Base-by-base conservation (phyloP, 1,140 invertebrate genomes). In the Zophobas morio region DNA sequence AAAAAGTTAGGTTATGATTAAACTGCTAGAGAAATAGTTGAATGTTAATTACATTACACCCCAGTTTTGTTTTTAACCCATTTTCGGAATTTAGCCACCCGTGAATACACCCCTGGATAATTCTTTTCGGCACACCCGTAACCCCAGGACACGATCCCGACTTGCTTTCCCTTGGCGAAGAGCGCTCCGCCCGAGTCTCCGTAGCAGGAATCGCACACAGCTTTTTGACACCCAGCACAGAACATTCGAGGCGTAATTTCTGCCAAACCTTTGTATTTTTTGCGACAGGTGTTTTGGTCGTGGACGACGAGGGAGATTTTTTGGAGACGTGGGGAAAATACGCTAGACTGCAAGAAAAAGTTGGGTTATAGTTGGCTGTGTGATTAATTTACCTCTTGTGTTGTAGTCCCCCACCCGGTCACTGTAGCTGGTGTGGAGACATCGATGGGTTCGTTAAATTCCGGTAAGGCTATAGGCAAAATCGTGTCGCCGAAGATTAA, bases 51-150 rank as follows among this genome's bases (percentile, higher is more conserved):
- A 20, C 20, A 39, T 71, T 71, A 71, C 6, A 33, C 1, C 33
- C 92, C 20, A 51, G 8, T 71, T 34, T 49, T 34, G 8, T 92
- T 1, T 87, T 86, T 36, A 8, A 77, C 72, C 32, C 37, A 77
- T 42, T 37, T 53, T 37, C 63, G 46, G 53, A 77, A 74, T 49
- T 33, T 60, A 1, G 70, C 51, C 0, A 94, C 87, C 75, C 90
- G 89, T 0, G 93, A 92, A 79, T 94, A 95, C 0, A 95, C 91
- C 5, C 94, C 94, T 0, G 94, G 93, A 77, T 90, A 93, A 51
- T 91, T 90, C 3, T 91, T 91, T 66, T 90, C 84, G 0, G 92
- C 94, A 81, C 94, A 94, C 0, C 93, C 93, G 39, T 90, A 88
- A 0, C 95, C 95, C 93, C 94, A 94, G 0, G 92, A 93, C 0